Percentiles rank a stretch among this genome's conserved stretches.
Conservation (phyloP, 2,888 invertebrate genomes). For the Pyrocoelia pectoralis region DNA sequence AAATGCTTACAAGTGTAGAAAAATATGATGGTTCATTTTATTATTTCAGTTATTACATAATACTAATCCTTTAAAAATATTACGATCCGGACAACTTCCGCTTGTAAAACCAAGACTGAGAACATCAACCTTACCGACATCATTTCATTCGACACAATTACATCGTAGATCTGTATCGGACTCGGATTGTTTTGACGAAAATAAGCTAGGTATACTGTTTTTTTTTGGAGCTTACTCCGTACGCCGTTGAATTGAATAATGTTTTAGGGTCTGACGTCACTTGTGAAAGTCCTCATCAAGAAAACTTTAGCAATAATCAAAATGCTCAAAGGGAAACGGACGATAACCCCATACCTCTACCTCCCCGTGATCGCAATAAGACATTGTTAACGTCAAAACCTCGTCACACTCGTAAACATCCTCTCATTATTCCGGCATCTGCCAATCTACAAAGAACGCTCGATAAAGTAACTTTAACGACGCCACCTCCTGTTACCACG, state of each 20-base stretch:
- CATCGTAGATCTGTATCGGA: conserved; percentile 38
- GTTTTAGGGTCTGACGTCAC: conserved; percentile 16
- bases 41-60: conserved; percentile 52
- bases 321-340: conserved; percentile 41
- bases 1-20: background rate
- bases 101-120: conserved; percentile 59
- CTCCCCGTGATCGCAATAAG: conserved; percentile 77
- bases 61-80: conserved; percentile 71
- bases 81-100: conserved; percentile 66
- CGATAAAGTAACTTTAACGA: conserved; percentile 62
- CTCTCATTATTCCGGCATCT: conserved; percentile 76
- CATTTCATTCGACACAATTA: conserved; percentile 36
- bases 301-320: conserved; percentile 15
- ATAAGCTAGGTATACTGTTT: conserved; percentile 13
- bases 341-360: conserved; percentile 78
- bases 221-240: background rate
- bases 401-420: conserved; percentile 82
- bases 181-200: conserved; percentile 36
- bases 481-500: conserved; percentile 40
- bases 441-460: conserved; percentile 68
- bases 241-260: background rate
- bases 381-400: conserved; percentile 70
- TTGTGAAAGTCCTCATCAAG: conserved; percentile 11
- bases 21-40: conserved; percentile 6
- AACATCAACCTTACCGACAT: conserved; percentile 45